Evolutionary conservation across 2,888 invertebrate genomes (phyloP).

Genomic region (Cheilosia soror): DNA sequence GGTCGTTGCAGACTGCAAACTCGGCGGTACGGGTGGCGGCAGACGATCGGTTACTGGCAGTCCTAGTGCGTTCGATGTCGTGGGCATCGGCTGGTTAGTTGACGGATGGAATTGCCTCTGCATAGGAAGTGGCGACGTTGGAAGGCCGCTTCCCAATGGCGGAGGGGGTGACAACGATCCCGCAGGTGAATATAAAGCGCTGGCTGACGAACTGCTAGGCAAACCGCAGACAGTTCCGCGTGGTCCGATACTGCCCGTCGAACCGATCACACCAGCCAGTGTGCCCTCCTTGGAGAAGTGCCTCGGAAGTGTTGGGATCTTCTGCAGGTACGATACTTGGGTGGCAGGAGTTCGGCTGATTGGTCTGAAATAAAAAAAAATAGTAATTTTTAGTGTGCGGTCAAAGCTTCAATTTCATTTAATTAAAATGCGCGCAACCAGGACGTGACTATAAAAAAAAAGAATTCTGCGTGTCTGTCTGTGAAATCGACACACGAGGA

Average conservation of each 20-base stretch:
- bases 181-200: conserved; percentile 80
- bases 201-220: conserved; percentile 82
- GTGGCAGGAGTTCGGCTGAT: conserved; percentile 82
- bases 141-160: conserved; percentile 77
- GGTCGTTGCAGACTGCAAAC: conserved; percentile 67
- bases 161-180: conserved; percentile 74
- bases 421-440: conserved; percentile 47
- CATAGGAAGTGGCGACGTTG: conserved; percentile 82
- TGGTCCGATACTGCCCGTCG: conserved; percentile 44
- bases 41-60: conserved; percentile 76
- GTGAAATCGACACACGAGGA: conserved; percentile 63
- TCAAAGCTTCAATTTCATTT: conserved; percentile 47
- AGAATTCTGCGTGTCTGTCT: neutral
- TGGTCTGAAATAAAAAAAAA: conserved; percentile 79
- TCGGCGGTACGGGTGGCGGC: conserved; percentile 71
- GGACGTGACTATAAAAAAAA: neutral
- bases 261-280: conserved; percentile 62
- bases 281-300: conserved; percentile 80
- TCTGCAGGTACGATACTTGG: conserved; percentile 82
- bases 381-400: conserved; percentile 13
- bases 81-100: conserved; percentile 76
- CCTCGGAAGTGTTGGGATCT: conserved; percentile 82
- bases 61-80: conserved; percentile 79
- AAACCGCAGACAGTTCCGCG: conserved; percentile 66
- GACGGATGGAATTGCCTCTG: conserved; percentile 81